Evolutionary conservation across 2,113 vertebrate species (phyloP).

Genomic region (Sialia sialis): DNA sequence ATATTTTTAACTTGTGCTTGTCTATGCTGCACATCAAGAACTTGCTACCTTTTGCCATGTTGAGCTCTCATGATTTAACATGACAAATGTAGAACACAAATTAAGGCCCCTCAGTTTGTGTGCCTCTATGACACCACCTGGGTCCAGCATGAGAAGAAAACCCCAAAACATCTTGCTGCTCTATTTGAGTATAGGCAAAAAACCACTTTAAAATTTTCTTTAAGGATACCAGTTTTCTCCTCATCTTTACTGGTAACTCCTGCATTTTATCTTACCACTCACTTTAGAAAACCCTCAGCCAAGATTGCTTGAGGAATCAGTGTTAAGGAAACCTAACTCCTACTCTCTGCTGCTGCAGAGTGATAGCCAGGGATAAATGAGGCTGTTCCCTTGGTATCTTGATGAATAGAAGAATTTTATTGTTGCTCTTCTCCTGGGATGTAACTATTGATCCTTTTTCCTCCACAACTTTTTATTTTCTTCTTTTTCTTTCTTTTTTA

Average conservation of each 20-base stretch:
- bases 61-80: neutral
- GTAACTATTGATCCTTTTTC: neutral
- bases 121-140: neutral
- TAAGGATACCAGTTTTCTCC: neutral
- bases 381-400: neutral
- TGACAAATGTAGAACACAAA: neutral
- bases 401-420: neutral
- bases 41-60: neutral
- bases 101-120: neutral
- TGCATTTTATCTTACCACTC: neutral
- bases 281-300: neutral
- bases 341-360: neutral
- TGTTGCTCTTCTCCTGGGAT: neutral
- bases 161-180: neutral
- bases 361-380: neutral
- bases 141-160: neutral
- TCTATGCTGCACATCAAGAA: neutral
- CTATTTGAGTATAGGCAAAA: neutral
- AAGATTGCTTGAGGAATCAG: neutral
- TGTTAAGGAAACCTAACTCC: neutral
- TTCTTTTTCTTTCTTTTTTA: neutral
- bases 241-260: neutral
- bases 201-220: neutral
- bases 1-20: neutral
- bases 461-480: neutral